phyloP scores from a whole-genome alignment of 1,140 invertebrate genomes.

The Dinothrombium tinctorium region DNA sequence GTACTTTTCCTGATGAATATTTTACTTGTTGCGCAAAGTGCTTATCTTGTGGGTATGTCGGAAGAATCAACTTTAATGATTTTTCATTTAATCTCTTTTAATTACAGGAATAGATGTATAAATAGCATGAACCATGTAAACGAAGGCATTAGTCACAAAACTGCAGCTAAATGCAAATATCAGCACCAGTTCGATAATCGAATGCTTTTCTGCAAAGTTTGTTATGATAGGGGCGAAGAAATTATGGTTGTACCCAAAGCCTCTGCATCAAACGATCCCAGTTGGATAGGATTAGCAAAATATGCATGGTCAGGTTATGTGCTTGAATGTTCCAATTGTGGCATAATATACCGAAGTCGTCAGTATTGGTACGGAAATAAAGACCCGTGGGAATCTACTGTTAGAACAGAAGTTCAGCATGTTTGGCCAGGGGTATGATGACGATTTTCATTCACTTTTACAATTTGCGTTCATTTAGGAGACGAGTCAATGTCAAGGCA shows the following conservation, averaged over 20 bases:
- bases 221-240: constrained; percentile 33
- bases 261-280: constrained; percentile 32
- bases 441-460: background rate
- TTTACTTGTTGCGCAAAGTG: constrained; percentile 49
- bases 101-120: constrained; percentile 28
- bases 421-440: constrained; percentile 48
- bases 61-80: background rate
- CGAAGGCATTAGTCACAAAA: constrained; percentile 37
- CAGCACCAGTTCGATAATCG: constrained; percentile 55
- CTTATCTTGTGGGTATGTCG: constrained; percentile 34
- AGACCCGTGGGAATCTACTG: constrained; percentile 37
- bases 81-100: constrained; percentile 3
- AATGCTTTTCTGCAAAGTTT: constrained; percentile 38
- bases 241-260: constrained; percentile 35
- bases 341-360: constrained; percentile 51
- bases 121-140: constrained; percentile 48
- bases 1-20: constrained; percentile 51
- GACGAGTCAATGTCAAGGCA: constrained; percentile 16
- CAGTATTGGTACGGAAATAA: constrained; percentile 68
- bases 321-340: constrained; percentile 52
- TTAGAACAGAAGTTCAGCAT: constrained; percentile 42
- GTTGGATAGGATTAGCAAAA: constrained; percentile 43
- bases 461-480: constrained; percentile 3
- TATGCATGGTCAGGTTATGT: constrained; percentile 57
- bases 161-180: constrained; percentile 33